Percentiles rank a stretch among this genome's conserved stretches.
phyloP scores from a whole-genome alignment of 1,140 invertebrate genomes.

The Philaenus spumarius region DNA sequence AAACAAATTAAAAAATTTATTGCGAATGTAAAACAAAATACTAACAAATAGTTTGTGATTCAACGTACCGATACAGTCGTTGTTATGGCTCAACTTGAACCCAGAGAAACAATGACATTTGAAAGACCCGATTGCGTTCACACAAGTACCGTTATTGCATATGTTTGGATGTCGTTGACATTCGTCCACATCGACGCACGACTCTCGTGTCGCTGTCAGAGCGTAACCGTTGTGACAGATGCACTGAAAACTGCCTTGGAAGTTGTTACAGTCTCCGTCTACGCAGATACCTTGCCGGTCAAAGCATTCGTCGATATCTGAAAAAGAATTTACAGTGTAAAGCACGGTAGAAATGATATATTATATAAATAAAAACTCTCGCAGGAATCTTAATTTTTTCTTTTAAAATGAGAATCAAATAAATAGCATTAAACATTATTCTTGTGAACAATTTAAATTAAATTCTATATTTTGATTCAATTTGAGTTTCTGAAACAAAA shows the following conservation, averaged over 20 bases:
- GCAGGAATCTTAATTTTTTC: not conserved
- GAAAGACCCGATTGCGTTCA: slow-evolving; percentile 68
- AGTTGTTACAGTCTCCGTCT: slow-evolving; percentile 62
- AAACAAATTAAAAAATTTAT: not conserved
- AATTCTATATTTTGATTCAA: too few relatives aligned
- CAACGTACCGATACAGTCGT: slow-evolving; percentile 70
- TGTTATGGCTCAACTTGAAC: slow-evolving; percentile 75
- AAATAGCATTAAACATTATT: too few relatives aligned
- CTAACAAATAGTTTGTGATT: too few relatives aligned
- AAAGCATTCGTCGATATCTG: slow-evolving; percentile 66
- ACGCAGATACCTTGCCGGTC: slow-evolving; percentile 59
- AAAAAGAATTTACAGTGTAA: too few relatives aligned
- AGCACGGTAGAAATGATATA: too few relatives aligned
- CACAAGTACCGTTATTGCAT: slow-evolving; percentile 77
- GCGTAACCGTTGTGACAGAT: slow-evolving; percentile 51
- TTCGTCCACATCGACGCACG: slow-evolving; percentile 71
- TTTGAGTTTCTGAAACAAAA: too few relatives aligned
- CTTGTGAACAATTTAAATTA: too few relatives aligned
- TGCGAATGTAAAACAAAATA: too few relatives aligned
- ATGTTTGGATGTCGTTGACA: slow-evolving; percentile 61
- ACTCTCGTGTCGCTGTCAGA: slow-evolving; percentile 49
- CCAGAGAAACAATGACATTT: slow-evolving; percentile 73
- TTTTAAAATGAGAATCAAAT: not conserved
- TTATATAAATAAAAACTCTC: too few relatives aligned
- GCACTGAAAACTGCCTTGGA: slow-evolving; percentile 65